Base-by-base conservation (phyloP, 1,140 invertebrate genomes). In the Harlomillsia oculata region DNA sequence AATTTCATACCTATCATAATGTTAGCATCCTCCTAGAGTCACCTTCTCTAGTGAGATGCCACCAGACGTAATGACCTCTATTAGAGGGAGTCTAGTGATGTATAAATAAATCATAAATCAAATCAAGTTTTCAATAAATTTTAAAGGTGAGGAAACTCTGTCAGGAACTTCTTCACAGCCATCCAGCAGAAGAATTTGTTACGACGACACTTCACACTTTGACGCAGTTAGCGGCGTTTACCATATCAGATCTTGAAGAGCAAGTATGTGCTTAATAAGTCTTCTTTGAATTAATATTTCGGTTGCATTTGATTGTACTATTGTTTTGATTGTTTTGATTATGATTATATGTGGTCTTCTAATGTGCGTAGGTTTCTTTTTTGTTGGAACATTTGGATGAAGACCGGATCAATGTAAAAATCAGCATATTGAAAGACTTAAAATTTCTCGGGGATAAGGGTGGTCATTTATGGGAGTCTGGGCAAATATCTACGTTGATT, bases 141-240 rank as follows among this genome's bases (percentile, higher is more conserved):
- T 63, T 39, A 21, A 49, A 82, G 79, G 81, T 83, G 2, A 74
- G 82, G 57, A 72, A 80, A 61, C 71, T 96, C 0, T 91, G 92
- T 64, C 80, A 84, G 50, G 82, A 87, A 50, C 72, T 96, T 21
- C 70, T 97, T 34, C 81, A 83, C 29, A 85, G 81, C 69, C 95
- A 94, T 74, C 91, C 92, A 9, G 83, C 87, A 0, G 79, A 85
- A 55, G 86, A 87, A 69, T 93, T 95, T 71, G 84, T 94, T 0
- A 74, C 85, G 14, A 83, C 88, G 4, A 92, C 86, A 43, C 76
- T 97, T 11, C 82, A 85, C 64, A 89, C 92, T 0, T 76, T 97
- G 25, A 95, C 90, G 1, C 82, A 89, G 52, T 75, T 97, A 23
- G 86, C 92, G 16, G 80, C 82, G 2, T 81, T 86, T 21, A 94